These are phyloP conservation scores for Drosophila diplacantha DNA, from an alignment of 2,888 invertebrate species.

Conservation along the genomic window DNA sequence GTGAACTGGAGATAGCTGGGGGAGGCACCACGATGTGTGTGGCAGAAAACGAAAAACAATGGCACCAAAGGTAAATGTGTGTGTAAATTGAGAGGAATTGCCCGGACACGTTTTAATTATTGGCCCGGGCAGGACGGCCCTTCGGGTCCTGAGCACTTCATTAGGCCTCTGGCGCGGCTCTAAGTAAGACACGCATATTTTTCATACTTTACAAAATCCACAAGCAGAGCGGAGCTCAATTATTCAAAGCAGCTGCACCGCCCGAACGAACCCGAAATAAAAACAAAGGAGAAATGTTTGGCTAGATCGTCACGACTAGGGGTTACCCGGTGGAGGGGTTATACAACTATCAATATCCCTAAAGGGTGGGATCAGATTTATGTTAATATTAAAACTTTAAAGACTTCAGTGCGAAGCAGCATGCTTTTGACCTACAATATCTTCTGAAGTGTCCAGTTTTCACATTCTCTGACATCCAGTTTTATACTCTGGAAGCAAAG, in stretches of 20 bases:
- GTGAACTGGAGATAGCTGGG: conserved; percentile 18
- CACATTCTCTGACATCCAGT: neutral
- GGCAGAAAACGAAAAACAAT: conserved; percentile 3
- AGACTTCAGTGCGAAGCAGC: neutral
- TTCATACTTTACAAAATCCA: conserved; percentile 66
- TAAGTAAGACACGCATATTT: conserved; percentile 57
- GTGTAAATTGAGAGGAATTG: conserved; percentile 32
- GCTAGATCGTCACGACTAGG: neutral
- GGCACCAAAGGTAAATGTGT: conserved; percentile 9
- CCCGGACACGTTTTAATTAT: conserved; percentile 35
- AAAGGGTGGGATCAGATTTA: neutral
- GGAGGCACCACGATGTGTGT: conserved; percentile 17
- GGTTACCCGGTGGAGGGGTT: neutral
- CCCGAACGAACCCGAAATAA: conserved; percentile 10
- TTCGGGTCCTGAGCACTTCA: conserved; percentile 35
- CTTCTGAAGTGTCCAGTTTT: neutral
- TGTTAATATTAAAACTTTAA: neutral
- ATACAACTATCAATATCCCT: neutral
- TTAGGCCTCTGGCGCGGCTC: conserved; percentile 35
- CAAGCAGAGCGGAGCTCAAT: conserved; percentile 53
- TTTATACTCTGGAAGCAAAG: neutral
- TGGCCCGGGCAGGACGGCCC: conserved; percentile 1
- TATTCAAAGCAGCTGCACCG: conserved; percentile 56
- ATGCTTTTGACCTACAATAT: too few relatives aligned
- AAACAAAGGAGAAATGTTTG: conserved; percentile 5